Evolutionary conservation across 2,797 vertebrate genomes (phyloP).

Genomic region (Gila robusta): DNA sequence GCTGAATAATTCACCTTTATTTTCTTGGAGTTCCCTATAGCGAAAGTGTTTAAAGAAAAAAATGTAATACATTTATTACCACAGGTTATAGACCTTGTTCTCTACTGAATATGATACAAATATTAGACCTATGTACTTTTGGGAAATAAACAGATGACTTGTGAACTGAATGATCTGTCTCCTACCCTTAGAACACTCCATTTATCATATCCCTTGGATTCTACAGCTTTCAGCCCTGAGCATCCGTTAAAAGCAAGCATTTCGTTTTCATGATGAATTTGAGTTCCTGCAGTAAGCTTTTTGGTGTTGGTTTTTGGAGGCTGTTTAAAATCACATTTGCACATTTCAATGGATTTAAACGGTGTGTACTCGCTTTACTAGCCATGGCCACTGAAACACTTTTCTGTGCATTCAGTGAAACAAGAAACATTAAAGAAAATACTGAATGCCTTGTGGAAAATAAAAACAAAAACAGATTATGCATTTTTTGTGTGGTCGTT

Average conservation of each 20-base stretch:
- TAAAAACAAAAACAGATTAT: background rate
- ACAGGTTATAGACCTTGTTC: slow-evolving; percentile 64
- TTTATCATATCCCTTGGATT: slow-evolving; percentile 68
- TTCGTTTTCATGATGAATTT: slow-evolving; percentile 11
- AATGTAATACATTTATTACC: slow-evolving; percentile 19
- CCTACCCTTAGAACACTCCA: slow-evolving; percentile 67
- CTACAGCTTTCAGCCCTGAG: slow-evolving; percentile 61
- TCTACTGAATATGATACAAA: slow-evolving; percentile 67
- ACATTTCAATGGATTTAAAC: background rate
- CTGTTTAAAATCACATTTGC: background rate
- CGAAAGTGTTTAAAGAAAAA: slow-evolving; percentile 12
- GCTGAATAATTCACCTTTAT: slow-evolving; percentile 22
- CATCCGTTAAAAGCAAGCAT: slow-evolving; percentile 63
- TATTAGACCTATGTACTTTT: slow-evolving; percentile 70
- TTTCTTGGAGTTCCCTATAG: slow-evolving; percentile 13
- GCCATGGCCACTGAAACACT: background rate
- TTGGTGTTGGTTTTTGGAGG: slow-evolving; percentile 18
- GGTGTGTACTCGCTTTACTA: background rate
- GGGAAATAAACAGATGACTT: slow-evolving; percentile 69
- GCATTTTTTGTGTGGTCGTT: background rate
- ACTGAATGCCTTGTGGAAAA: background rate
- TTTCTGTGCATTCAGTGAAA: background rate
- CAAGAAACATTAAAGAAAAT: background rate
- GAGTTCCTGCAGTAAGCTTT: slow-evolving; percentile 1
- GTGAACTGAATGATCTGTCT: slow-evolving; percentile 66